Evolutionary conservation across 1,140 invertebrate genomes (phyloP), one percentile per base, ranked within the genome.

Genomic region (Bombus pyrosoma): DNA sequence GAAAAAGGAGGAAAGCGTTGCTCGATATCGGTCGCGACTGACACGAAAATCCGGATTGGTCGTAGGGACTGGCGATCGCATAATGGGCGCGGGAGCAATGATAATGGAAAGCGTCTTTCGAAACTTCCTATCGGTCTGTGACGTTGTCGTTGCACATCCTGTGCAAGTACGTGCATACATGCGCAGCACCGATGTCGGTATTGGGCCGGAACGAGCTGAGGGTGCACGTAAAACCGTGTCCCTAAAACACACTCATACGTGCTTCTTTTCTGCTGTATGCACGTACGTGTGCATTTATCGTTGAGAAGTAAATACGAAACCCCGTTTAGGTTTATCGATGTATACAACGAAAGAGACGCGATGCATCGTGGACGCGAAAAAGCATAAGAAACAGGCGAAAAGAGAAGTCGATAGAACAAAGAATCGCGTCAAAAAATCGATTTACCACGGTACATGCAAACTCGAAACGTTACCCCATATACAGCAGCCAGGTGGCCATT

Each of bases 131-230:
- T 72, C 88, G 81, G 79, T 47, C 69, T 64, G 72, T 59, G 75
- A 81, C 69, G 68, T 59, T 22, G 71, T 43, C 37, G 43, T 71
- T 43, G 73, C 59, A 32, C 75, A 59, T 64, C 37, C 53, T 57
- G 57, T 18, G 6, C 22, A 59, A 43, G 43, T 66, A 57, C 25
- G 37, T 37, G 28, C 32, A 47, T 53, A 47, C 25, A 10, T 62
- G 77, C 39, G 68, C 53, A 15, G 6, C 57, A 83, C 86, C 83
- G 86, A 79, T 62, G 73, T 78, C 83, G 89, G 87, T 91, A 89
- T 91, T 89, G 85, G 84, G 89, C 79, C 88, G 90, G 84, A 91
- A 91, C 89, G 86, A 86, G 53, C 68, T 69, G 57, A 68, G 64
- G 15, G 6, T 34, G 76, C 68, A 75, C 83, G 88, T 88, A 88